Base-by-base conservation (phyloP, 2,113 vertebrate species). In the Petrocephalus microphthalmus region DNA sequence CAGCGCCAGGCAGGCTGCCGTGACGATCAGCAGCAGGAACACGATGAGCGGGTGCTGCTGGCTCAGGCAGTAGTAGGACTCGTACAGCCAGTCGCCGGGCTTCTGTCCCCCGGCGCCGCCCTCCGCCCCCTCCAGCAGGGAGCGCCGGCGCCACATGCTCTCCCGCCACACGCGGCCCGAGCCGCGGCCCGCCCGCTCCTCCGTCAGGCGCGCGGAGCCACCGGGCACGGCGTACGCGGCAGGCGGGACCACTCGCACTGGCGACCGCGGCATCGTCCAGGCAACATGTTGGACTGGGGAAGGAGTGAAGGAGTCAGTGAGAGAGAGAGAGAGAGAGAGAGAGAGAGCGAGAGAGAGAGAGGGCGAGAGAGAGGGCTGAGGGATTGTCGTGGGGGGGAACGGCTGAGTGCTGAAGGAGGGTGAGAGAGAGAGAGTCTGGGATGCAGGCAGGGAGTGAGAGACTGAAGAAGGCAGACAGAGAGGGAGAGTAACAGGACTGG, bases 21-120 rank as follows among this genome's bases (percentile, higher is more conserved):
- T 99, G 91, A 99, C 96, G 94, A 99, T 98, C 91, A 99, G 97
- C 91, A 99, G 97, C 94, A 99, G 94, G 92, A 99, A 99, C 90
- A 98, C 97, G 94, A 99, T 97, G 88, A 99, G 96, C 86, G 98
- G 98, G 95, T 99, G 97, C 96, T 99, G 98, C 95, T 99, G 98
- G 97, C 97, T 99, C 97, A 99, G 97, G 93, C 97, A 96, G 94
- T 97, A 97, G 95, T 99, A 99, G 86, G 98, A 98, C 95, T 99
- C 97, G 84, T 99, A 99, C 7, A 99, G 96, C 98, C 98, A 98
- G 96, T 98, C 98, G 90, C 96, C 96, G 92, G 97, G 95, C 93
- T 94, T 95, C 19, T 88, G 33, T 47, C 37, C 78, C 22, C 53
- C 53, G 10, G 51, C 17, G 49, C 87, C 33, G 7, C 71, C 78